phyloP scores from a whole-genome alignment of 1,140 invertebrate genomes.

The Mesaphorura yosii region DNA sequence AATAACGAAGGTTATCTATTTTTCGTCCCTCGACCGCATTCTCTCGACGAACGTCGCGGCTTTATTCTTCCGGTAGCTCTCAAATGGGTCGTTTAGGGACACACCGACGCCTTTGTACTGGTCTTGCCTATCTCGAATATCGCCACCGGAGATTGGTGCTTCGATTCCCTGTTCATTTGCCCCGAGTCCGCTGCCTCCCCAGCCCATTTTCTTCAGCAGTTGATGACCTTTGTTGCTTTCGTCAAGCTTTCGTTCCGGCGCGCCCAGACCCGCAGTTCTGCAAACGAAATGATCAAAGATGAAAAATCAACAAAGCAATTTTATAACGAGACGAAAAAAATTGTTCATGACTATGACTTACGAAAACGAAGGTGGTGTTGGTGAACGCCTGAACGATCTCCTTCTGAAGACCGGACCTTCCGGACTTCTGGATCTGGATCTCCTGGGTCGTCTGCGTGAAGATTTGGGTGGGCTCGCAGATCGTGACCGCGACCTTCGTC shows the following conservation, averaged over 20 bases:
- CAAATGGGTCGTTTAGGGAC: constrained; percentile 88
- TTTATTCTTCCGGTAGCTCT: constrained; percentile 93
- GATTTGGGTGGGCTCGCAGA: constrained; percentile 29
- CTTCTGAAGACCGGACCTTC: constrained; percentile 22
- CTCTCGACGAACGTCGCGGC: constrained; percentile 89
- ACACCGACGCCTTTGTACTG: constrained; percentile 83
- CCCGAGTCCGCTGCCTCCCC: constrained; percentile 75
- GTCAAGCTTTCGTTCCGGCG: constrained; percentile 52
- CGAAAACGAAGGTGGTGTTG: constrained; percentile 68
- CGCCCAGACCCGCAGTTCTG: constrained; percentile 36
- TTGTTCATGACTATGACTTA: constrained; percentile 38
- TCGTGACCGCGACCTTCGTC: constrained; percentile 27
- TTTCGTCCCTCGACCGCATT: constrained; percentile 85
- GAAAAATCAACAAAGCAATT: constrained; percentile 4
- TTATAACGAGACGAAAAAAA: constrained; percentile 8
- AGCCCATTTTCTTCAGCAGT: constrained; percentile 78
- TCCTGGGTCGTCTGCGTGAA: constrained; percentile 22
- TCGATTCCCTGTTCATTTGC: constrained; percentile 84
- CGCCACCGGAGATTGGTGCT: constrained; percentile 80
- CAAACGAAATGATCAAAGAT: constrained; percentile 8
- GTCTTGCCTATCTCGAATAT: constrained; percentile 74
- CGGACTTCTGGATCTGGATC: constrained; percentile 32
- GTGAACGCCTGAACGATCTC: constrained; percentile 36
- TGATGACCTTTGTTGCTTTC: constrained; percentile 91
- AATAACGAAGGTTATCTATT: too few species aligned